A percentile compares a stretch with the other conserved stretches of the same genome.
Evolutionary conservation across 2,113 vertebrate genomes (phyloP).

Genomic region (Seriola aureovittata): DNA sequence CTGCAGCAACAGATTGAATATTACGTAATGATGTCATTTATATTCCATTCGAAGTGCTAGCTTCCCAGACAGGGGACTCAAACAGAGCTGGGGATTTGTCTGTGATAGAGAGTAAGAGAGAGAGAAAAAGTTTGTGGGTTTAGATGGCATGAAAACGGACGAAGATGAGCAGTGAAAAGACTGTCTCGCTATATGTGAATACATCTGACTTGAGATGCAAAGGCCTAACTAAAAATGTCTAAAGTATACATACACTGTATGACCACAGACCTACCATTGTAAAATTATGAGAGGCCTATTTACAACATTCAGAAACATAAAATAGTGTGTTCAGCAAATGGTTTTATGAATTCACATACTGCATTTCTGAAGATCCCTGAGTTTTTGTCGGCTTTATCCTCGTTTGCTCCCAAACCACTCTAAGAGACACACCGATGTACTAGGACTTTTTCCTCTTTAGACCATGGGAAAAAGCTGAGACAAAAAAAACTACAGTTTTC

Average conservation of each 20-base stretch:
- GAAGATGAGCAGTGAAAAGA: conserved; percentile 35
- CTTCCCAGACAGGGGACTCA: conserved; percentile 67
- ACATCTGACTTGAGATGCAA: background rate
- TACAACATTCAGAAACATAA: background rate
- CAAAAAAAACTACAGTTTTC: background rate
- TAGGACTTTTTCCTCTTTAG: no score
- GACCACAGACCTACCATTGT: background rate
- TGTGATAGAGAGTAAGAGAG: conserved; percentile 57
- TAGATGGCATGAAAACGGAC: conserved; percentile 18
- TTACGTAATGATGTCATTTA: conserved; percentile 86
- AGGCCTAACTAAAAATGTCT: background rate
- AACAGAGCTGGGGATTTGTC: conserved; percentile 72
- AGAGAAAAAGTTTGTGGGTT: conserved; percentile 45
- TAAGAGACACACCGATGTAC: no score
- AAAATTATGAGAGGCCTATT: background rate
- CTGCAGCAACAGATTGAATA: conserved; percentile 84
- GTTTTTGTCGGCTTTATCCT: background rate
- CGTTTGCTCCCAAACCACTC: background rate
- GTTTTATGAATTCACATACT: background rate
- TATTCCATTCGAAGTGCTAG: conserved; percentile 80
- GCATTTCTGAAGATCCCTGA: background rate
- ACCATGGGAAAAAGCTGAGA: background rate
- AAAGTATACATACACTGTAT: background rate
- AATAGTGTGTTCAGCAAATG: background rate
- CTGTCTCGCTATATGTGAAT: background rate